Percentiles rank a stretch among this genome's conserved stretches.
These are phyloP conservation scores for Elymnias hypermnestra DNA, from an alignment of 1,140 invertebrate genomes.

Conservation along the genomic window DNA sequence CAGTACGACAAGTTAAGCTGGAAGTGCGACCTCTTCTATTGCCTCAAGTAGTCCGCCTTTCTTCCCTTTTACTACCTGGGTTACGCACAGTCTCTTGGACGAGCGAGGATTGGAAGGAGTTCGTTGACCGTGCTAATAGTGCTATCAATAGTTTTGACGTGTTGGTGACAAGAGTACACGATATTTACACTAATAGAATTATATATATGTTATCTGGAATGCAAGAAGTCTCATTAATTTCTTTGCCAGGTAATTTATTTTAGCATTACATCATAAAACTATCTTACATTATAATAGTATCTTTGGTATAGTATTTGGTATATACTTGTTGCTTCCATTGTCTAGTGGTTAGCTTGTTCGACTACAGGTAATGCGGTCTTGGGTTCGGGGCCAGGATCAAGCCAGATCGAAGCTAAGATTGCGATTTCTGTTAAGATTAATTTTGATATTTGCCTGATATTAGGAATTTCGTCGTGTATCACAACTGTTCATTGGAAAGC, in stretches of 20 bases:
- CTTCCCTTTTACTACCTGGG: conserved; percentile 87
- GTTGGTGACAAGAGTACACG: conserved; percentile 89
- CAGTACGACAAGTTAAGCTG: conserved; percentile 84
- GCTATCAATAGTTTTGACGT: conserved; percentile 90
- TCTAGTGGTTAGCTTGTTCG: no score
- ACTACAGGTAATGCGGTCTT: no score
- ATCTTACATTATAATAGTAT: no score
- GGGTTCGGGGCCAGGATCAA: no score
- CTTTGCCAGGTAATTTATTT: conserved; percentile 82
- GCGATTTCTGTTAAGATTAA: no score
- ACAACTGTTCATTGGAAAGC: no score
- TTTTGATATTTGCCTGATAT: no score
- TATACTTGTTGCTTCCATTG: no score
- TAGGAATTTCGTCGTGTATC: no score
- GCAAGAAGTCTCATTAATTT: conserved; percentile 88
- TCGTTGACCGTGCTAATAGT: conserved; percentile 80
- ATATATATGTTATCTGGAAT: conserved; percentile 91
- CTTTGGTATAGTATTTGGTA: no score
- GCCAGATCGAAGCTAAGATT: no score
- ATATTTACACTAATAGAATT: conserved; percentile 94
- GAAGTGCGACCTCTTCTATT: conserved; percentile 92
- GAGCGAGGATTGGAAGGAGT: conserved; percentile 84
- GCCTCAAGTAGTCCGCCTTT: conserved; percentile 89
- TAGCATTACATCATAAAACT: no score
- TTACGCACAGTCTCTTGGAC: conserved; percentile 89